phyloP scores from a whole-genome alignment of 2,797 vertebrate genomes.

The Knipowitschia caucasica region DNA sequence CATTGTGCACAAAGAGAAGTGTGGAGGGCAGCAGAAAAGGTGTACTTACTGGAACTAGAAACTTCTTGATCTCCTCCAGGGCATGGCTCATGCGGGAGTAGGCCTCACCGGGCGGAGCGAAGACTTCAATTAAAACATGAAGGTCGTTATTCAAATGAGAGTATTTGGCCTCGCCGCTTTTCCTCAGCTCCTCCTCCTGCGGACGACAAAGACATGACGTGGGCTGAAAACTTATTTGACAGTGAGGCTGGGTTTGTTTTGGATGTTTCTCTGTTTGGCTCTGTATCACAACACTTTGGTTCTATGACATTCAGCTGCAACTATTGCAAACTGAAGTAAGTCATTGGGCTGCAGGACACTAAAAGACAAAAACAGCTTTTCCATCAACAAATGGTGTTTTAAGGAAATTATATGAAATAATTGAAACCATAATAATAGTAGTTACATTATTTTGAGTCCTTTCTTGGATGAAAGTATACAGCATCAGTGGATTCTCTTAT shows the following conservation, averaged over 20 bases:
- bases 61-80: slow-evolving; percentile 99
- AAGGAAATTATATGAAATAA: no score
- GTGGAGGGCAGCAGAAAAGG: slow-evolving; percentile 14
- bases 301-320: no score
- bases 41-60: slow-evolving; percentile 97
- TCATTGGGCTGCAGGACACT: no score
- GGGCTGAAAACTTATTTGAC: background rate
- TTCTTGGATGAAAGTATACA: no score
- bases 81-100: slow-evolving; percentile 99
- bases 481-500: no score
- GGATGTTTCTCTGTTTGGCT: no score
- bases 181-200: slow-evolving; percentile 97
- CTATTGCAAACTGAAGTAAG: no score
- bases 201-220: slow-evolving; percentile 37
- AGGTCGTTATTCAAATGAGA: slow-evolving; percentile 96
- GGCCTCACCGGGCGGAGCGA: slow-evolving; percentile 96
- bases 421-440: no score
- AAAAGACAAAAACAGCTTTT: no score
- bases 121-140: slow-evolving; percentile 99
- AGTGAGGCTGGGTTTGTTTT: background rate
- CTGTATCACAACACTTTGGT: no score
- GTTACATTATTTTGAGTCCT: no score
- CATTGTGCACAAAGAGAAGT: slow-evolving; percentile 10
- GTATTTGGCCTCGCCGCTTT: slow-evolving; percentile 95
- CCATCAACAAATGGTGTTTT: no score